Conservation (phyloP, 1,140 invertebrate genomes). For the Drosophila serrata region DNA sequence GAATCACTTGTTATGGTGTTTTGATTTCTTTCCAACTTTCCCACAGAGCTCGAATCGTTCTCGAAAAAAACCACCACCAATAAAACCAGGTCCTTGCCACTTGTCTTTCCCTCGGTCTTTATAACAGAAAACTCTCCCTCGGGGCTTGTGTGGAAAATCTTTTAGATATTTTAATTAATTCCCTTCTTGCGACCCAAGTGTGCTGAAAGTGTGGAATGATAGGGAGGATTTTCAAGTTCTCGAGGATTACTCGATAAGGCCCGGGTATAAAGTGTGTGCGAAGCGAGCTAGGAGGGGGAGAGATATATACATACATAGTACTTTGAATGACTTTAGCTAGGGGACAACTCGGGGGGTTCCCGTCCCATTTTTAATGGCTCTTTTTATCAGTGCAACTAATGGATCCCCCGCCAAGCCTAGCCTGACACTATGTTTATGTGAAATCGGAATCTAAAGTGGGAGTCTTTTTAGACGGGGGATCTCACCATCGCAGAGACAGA, state of each 20-base stretch:
- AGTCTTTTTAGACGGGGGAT: slow-evolving; percentile 18
- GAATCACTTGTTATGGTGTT: slow-evolving; percentile 76
- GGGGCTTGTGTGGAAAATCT: slow-evolving; percentile 27
- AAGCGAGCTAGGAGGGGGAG: slow-evolving; percentile 41
- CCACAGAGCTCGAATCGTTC: slow-evolving; percentile 58
- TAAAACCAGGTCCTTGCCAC: slow-evolving; percentile 63
- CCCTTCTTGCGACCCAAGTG: slow-evolving; percentile 37
- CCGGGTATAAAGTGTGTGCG: slow-evolving; percentile 65
- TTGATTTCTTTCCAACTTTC: slow-evolving; percentile 79
- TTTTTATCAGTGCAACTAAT: slow-evolving; percentile 56
- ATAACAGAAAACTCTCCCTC: slow-evolving; percentile 49
- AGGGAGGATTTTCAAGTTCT: slow-evolving; percentile 30
- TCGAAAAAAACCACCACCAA: slow-evolving; percentile 46
- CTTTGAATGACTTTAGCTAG: slow-evolving; percentile 29
- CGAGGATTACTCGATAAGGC: slow-evolving; percentile 40
- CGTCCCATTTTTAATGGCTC: slow-evolving; percentile 29
- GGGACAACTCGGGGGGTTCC: slow-evolving; percentile 5
- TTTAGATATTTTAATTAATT: slow-evolving; percentile 80
- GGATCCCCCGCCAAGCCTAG: slow-evolving; percentile 51
- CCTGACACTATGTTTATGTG: slow-evolving; percentile 49
- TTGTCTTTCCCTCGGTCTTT: slow-evolving; percentile 57
- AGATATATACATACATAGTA: slow-evolving; percentile 39
- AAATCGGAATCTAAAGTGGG: slow-evolving; percentile 37
- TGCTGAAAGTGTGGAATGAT: slow-evolving; percentile 34
- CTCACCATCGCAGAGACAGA: slow-evolving; percentile 13